phyloP scores from a whole-genome alignment of 1,140 invertebrate species.

The Leptinotarsa texana region DNA sequence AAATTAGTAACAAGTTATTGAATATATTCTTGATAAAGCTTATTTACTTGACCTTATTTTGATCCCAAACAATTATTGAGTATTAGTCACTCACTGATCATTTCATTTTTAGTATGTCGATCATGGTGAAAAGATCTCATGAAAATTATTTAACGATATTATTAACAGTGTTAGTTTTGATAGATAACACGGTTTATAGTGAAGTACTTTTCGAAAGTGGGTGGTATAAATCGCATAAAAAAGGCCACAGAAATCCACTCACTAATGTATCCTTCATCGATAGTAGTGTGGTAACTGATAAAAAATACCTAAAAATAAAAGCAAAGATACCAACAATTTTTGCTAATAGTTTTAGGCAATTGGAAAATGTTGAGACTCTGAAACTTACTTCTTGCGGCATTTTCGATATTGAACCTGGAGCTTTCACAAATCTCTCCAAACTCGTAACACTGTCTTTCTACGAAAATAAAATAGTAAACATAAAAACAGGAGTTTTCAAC shows the following conservation, averaged over 20 bases:
- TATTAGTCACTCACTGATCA: background rate
- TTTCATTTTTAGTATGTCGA: background rate
- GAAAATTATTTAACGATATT: background rate
- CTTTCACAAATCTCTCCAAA: constrained; percentile 48
- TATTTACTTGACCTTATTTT: background rate
- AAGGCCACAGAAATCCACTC: constrained; percentile 21
- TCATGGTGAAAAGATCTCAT: background rate
- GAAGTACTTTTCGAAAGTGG: constrained; percentile 23
- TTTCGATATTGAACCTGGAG: constrained; percentile 38
- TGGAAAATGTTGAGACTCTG: constrained; percentile 41
- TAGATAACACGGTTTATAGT: background rate
- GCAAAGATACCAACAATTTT: constrained; percentile 39
- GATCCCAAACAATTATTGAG: background rate
- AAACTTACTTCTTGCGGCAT: constrained; percentile 42
- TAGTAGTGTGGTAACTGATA: constrained; percentile 20
- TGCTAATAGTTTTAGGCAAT: constrained; percentile 40
- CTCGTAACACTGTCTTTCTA: constrained; percentile 42
- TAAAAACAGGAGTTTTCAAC: constrained; percentile 50
- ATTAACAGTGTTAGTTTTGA: background rate
- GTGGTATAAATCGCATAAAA: constrained; percentile 27
- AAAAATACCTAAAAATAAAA: constrained; percentile 27
- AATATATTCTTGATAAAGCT: background rate
- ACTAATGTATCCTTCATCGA: constrained; percentile 23
- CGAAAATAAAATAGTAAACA: constrained; percentile 44
- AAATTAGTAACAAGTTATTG: too few species aligned